These are phyloP conservation scores for Ibidorhyncha struthersii DNA, from an alignment of 2,113 vertebrate species.

Conservation along the genomic window DNA sequence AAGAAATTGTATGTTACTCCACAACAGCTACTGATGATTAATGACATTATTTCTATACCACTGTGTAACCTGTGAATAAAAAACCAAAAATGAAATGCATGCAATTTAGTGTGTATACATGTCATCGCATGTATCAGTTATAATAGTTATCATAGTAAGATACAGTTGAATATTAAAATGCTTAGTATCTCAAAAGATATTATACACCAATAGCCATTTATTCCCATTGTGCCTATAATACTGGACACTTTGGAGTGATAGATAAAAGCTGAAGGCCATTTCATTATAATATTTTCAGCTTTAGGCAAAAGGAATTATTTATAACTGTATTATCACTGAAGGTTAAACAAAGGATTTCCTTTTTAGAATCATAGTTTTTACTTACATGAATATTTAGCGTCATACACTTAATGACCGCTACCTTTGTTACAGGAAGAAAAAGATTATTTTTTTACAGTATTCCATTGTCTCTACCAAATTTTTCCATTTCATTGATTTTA, in stretches of 20 bases:
- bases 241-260: not conserved
- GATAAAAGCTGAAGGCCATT: not conserved
- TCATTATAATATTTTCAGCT: not conserved
- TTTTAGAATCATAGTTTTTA: not conserved
- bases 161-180: not conserved
- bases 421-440: not conserved
- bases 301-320: not conserved
- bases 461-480: not conserved
- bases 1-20: not conserved
- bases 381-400: constrained; percentile 27
- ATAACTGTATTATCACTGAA: not conserved
- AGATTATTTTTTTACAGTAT: not conserved
- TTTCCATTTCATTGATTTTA: constrained; percentile 33
- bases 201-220: not conserved
- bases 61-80: accelerated
- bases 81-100: not conserved
- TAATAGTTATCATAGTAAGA: not conserved
- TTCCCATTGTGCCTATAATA: not conserved
- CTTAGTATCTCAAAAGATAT: not conserved
- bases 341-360: not conserved
- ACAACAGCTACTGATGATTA: not conserved
- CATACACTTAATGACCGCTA: not conserved
- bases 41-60: not conserved
- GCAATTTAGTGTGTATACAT: not conserved
- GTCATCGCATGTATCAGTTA: not conserved